Base-by-base conservation (phyloP, 1,140 invertebrate species). In the Amyelois transitella region DNA sequence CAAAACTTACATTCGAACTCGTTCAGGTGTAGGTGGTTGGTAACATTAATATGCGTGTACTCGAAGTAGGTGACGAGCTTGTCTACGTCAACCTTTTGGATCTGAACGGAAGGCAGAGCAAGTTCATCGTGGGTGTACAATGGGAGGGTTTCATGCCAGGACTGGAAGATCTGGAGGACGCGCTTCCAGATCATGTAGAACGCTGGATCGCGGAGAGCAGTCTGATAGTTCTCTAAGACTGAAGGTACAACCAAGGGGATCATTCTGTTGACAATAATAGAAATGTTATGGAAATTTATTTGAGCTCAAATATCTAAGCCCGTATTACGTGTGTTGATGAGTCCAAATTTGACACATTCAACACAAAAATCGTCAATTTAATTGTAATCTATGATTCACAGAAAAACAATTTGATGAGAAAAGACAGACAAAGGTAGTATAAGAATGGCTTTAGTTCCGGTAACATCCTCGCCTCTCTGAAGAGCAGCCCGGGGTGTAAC, bases 111-210 rank as follows among this genome's bases (percentile, higher is more conserved):
- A n/a, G 91, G 90, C 38, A 92, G 85, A n/a, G 82, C 69, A 2
- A 94, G 78, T 66, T 94, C 91, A 58, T 90, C 85, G 19, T 81
- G 69, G 8, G 75, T 83, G 68, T 90, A 91, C 12, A 71, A 55
- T 19, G 90, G 89, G 20, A 91, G 88, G 32, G 87, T 80, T 4
- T 78, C 64, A 48, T 91, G 89, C 58, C 92, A 84, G 48, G 89
- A 83, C 17, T 90, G 69, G 67, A 92, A 91, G 48, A 91, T 86
- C 20, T 78, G 72, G n/a, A 92, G 59, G 25, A 93, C 89, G 18
- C 89, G 90, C 65, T 92, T 92, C 81, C 89, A 91, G n/a, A 94
- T 88, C 67, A 91, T 89, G 70, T 90, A 94, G 86, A 92, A 93
- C 2, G 90, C 89, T 4, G 93, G 93, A 59, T 94, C 93, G 18